Conservation (phyloP, 2,888 invertebrate genomes). For the Lithodes maja region DNA sequence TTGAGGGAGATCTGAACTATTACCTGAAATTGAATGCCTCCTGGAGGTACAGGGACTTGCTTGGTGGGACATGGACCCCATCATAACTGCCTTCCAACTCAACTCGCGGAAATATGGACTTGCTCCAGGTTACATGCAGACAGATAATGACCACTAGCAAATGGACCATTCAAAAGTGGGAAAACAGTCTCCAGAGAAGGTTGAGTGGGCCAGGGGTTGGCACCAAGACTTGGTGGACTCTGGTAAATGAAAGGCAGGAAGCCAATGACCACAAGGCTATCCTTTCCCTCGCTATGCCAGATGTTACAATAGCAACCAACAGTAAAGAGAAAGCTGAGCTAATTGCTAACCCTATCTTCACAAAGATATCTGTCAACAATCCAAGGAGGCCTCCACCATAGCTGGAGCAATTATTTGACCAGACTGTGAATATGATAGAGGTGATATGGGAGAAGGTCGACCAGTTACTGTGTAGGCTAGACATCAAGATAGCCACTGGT, state of each 20-base stretch:
- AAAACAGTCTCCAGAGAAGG: background rate
- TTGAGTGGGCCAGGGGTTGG: background rate
- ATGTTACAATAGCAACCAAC: background rate
- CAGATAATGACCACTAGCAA: constrained; percentile 1
- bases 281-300: background rate
- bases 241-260: background rate
- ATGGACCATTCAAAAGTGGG: background rate
- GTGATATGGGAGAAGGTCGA: background rate
- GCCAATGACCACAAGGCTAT: background rate
- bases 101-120: background rate
- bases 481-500: constrained; percentile 23
- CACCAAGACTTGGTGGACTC: background rate
- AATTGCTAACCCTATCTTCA: background rate
- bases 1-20: no score
- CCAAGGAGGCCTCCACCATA: background rate
- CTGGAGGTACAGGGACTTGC: no score
- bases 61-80: no score
- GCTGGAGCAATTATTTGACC: background rate
- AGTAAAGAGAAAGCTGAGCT: constrained; percentile 3
- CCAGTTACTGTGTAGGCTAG: background rate
- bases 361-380: background rate
- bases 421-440: background rate
- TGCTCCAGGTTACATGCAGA: background rate
- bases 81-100: background rate
- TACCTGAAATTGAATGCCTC: no score